Base-by-base conservation (phyloP, 2,797 vertebrate genomes). In the Sebastes nivosus region DNA sequence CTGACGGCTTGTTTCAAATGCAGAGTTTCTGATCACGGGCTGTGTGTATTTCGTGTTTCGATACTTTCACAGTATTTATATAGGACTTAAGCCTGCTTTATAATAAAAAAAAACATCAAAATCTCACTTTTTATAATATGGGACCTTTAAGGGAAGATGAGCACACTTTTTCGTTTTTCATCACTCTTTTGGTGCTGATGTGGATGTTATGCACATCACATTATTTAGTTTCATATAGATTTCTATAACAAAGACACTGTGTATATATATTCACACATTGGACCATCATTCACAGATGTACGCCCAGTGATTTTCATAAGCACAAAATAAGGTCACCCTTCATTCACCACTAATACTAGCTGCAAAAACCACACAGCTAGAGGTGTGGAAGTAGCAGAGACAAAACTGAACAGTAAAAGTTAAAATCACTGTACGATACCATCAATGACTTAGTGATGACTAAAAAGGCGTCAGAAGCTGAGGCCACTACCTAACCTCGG, bases 401-500 rank as follows among this genome's bases (percentile, higher is more conserved):
- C 63, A 38, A 69, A 61, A 60, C 50, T 30, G 13, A 30, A 36
- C 5, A 36, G 64, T 3, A 25, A 75, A 69, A 67, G 65, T 66
- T 80, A 25, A 67, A 54, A 83, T 67, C 25, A 72, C 8, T 1
- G 34, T 5, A 34, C n/a, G 32, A 66, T 61, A 75, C 30, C 24
- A n/a, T 82, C 52, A 12, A 22, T 72, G 77, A 75, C 73, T 79
- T 38, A 32, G 46, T 58, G 77, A 86, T 93, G 92, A 93, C 82
- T 89, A 89, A 90, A 52, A 84, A 68, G 25, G 81, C 81, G 71
- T 84, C 86, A 84, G 30, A 68, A 68, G 77, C 65, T 84, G 89
- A 92, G 88, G 77, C 87, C 87, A 87, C 79, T 82, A 89, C 89
- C 92, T 89, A 89, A 96, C 92, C 94, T 92, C 93, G 93, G 93